A percentile compares a stretch with the other conserved stretches of the same genome.
phyloP scores from a whole-genome alignment of 2,113 vertebrate genomes.

The Rhineura floridana region DNA sequence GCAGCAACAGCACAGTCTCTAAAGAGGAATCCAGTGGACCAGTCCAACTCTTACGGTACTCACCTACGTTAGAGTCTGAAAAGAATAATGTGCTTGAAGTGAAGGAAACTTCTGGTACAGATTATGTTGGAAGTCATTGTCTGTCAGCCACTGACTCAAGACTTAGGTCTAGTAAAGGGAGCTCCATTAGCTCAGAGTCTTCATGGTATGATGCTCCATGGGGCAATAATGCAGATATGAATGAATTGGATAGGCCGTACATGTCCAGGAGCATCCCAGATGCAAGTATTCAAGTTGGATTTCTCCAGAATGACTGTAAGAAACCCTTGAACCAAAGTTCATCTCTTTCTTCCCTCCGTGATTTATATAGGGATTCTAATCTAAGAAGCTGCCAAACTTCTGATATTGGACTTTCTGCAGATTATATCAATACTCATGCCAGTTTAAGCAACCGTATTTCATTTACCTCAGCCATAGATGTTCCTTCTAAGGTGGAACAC shows the following conservation, averaged over 20 bases:
- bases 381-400: constrained; percentile 78
- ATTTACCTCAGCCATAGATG: constrained; percentile 86
- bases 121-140: constrained; percentile 68
- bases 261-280: constrained; percentile 72
- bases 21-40: constrained; percentile 79
- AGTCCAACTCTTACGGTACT: constrained; percentile 91
- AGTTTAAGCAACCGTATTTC: constrained; percentile 81
- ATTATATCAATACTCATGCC: constrained; percentile 67
- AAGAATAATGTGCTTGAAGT: constrained; percentile 66
- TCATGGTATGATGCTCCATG: constrained; percentile 96
- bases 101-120: constrained; percentile 69
- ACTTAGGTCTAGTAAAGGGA: constrained; percentile 90
- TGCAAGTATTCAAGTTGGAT: constrained; percentile 68
- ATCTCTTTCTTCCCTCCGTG: constrained; percentile 81
- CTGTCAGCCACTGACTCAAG: constrained; percentile 76
- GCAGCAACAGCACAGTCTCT: constrained; percentile 59
- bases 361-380: constrained; percentile 82
- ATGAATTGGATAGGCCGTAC: constrained; percentile 80
- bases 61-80: constrained; percentile 79
- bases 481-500: constrained; percentile 81
- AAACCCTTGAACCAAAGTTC: constrained; percentile 81
- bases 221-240: constrained; percentile 82
- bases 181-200: constrained; percentile 92
- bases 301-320: constrained; percentile 68
- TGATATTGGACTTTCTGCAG: constrained; percentile 76